Evolutionary conservation across 2,888 invertebrate genomes (phyloP).

Genomic region (Ochropacha duplaris): DNA sequence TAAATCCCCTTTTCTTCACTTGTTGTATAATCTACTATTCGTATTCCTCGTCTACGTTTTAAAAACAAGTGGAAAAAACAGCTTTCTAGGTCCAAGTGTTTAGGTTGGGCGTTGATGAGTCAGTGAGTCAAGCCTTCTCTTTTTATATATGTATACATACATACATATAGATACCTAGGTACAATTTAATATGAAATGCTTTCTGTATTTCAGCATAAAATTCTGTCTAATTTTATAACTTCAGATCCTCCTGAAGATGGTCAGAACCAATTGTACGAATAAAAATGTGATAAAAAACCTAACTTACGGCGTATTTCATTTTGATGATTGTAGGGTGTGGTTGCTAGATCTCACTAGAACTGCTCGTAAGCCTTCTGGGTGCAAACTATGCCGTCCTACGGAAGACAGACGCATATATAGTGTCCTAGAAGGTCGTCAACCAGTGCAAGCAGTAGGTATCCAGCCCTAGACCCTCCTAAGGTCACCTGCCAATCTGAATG

Average conservation of each 20-base stretch:
- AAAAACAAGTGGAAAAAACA: too few species aligned
- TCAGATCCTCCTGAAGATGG: not conserved
- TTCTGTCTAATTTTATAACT: not conserved
- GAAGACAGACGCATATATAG: slow-evolving; percentile 68
- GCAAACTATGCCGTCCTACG: slow-evolving; percentile 68
- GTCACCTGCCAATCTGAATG: slow-evolving; percentile 60
- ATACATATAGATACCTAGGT: too few species aligned
- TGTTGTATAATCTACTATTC: too few species aligned
- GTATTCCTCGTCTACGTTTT: too few species aligned
- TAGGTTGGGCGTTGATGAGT: too few species aligned
- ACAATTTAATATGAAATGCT: too few species aligned
- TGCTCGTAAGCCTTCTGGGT: slow-evolving; percentile 72
- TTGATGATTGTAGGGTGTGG: slow-evolving; percentile 38
- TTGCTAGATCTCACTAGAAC: slow-evolving; percentile 68
- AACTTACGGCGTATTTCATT: slow-evolving; percentile 78
- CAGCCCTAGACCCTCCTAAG: slow-evolving; percentile 59
- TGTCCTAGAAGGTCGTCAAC: slow-evolving; percentile 63
- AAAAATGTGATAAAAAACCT: not conserved
- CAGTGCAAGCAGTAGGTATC: slow-evolving; percentile 32
- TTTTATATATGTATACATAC: too few species aligned
- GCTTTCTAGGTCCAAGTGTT: too few species aligned
- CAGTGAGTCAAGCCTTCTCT: too few species aligned
- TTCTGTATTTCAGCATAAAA: too few species aligned
- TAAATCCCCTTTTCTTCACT: too few species aligned
- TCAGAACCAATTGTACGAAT: too few species aligned